phyloP scores from a whole-genome alignment of 2,888 invertebrate species.

The Escarpia spicata region DNA sequence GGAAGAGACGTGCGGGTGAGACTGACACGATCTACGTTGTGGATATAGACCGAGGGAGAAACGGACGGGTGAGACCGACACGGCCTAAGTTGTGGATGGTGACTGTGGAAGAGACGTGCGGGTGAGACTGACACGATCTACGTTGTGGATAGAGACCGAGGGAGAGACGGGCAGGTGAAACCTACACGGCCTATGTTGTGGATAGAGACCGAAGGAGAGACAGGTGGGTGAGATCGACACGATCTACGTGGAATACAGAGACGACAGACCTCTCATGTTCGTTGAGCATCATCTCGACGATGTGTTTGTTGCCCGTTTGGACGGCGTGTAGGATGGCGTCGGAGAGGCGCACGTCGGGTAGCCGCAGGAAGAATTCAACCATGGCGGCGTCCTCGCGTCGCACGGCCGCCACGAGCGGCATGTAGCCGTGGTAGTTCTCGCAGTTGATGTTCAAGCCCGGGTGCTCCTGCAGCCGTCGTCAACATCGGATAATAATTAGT shows the following conservation, averaged over 20 bases:
- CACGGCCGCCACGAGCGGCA: not conserved
- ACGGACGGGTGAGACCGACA: too few species aligned
- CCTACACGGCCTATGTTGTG: too few species aligned
- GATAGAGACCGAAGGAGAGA: too few species aligned
- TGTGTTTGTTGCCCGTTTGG: conserved; percentile 68
- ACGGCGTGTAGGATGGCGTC: conserved; percentile 75
- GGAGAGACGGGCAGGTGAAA: too few species aligned
- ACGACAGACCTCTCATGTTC: conserved; percentile 47
- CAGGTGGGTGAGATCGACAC: too few species aligned
- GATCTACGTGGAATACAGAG: conserved; percentile 55
- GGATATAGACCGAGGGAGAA: too few species aligned
- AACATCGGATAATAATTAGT: not conserved
- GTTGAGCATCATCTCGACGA: conserved; percentile 69
- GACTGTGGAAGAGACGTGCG: too few species aligned
- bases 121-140: too few species aligned
- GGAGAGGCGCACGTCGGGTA: not conserved
- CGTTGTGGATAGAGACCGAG: too few species aligned
- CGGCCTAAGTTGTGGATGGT: too few species aligned
- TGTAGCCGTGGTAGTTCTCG: conserved; percentile 11
- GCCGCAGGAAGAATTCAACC: not conserved
- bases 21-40: too few species aligned
- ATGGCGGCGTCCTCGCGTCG: not conserved
- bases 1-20: too few species aligned
- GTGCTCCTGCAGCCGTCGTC: not conserved
- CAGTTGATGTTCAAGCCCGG: not conserved